Percentiles rank a stretch among this genome's conserved stretches.
phyloP scores from a whole-genome alignment of 2,888 invertebrate genomes.

The Lymantria monacha region DNA sequence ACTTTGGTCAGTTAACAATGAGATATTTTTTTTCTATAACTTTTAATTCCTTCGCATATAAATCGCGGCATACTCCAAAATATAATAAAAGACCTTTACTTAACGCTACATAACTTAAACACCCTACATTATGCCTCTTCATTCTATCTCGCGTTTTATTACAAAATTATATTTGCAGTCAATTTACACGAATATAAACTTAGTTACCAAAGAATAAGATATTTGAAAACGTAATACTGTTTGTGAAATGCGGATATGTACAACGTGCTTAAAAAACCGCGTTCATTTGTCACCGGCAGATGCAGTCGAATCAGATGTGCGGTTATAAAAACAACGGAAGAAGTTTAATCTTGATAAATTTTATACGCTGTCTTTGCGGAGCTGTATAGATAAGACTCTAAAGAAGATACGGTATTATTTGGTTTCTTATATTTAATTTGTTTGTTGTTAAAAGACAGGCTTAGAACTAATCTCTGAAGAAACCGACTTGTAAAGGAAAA shows the following conservation, averaged over 20 bases:
- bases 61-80: conserved; percentile 40
- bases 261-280: conserved; percentile 77
- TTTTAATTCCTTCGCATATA: conserved; percentile 28
- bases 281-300: conserved; percentile 79
- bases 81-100: conserved; percentile 57
- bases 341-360: neutral
- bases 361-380: conserved; percentile 1
- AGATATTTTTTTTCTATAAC: conserved; percentile 10
- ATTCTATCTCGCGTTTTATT: conserved; percentile 47
- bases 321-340: conserved; percentile 39
- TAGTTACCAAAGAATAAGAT: conserved; percentile 29
- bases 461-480: neutral
- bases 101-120: conserved; percentile 65
- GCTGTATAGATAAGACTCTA: neutral
- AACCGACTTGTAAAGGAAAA: neutral
- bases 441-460: neutral
- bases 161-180: conserved; percentile 12
- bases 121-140: conserved; percentile 60
- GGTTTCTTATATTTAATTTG: neutral
- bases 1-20: neutral
- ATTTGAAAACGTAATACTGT: conserved; percentile 23
- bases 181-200: conserved; percentile 20
- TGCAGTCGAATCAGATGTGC: conserved; percentile 66
- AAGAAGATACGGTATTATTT: neutral
- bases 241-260: conserved; percentile 52